Conservation (phyloP, 2,888 invertebrate genomes). For the Ophioninae sp. region DNA sequence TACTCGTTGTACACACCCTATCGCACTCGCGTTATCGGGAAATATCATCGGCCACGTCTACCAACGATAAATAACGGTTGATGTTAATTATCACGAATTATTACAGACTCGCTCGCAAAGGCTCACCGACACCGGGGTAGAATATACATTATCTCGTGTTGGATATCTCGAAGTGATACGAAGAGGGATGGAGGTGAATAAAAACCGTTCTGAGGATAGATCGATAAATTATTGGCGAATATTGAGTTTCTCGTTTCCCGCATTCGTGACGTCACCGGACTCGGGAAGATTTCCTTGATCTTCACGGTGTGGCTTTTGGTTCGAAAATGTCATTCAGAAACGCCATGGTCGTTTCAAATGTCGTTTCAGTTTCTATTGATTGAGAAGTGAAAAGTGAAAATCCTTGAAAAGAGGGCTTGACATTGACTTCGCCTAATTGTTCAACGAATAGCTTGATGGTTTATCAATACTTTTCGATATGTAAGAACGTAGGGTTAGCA, state of each 20-base stretch:
- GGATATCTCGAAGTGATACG: constrained; percentile 52
- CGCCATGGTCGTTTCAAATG: neutral
- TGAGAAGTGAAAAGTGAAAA: neutral
- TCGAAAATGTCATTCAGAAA: neutral
- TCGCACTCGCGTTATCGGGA: constrained; percentile 51
- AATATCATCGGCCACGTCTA: constrained; percentile 59
- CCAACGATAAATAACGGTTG: constrained; percentile 57
- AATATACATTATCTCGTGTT: constrained; percentile 46
- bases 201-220: constrained; percentile 44
- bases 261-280: neutral
- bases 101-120: constrained; percentile 38
- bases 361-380: neutral
- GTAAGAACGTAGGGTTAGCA: neutral
- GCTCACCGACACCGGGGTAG: constrained; percentile 42
- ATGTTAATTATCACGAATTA: constrained; percentile 60
- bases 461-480: neutral
- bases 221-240: constrained; percentile 46
- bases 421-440: neutral
- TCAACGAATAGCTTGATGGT: neutral
- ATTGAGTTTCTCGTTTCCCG: neutral
- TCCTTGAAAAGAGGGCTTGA: neutral
- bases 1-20: constrained; percentile 11
- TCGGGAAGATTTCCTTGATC: neutral
- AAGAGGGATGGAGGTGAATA: neutral
- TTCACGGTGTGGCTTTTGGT: neutral